Percentiles rank a stretch among this genome's conserved stretches.
phyloP scores from a whole-genome alignment of 1,140 invertebrate species.

The Drosophila kohkoa region DNA sequence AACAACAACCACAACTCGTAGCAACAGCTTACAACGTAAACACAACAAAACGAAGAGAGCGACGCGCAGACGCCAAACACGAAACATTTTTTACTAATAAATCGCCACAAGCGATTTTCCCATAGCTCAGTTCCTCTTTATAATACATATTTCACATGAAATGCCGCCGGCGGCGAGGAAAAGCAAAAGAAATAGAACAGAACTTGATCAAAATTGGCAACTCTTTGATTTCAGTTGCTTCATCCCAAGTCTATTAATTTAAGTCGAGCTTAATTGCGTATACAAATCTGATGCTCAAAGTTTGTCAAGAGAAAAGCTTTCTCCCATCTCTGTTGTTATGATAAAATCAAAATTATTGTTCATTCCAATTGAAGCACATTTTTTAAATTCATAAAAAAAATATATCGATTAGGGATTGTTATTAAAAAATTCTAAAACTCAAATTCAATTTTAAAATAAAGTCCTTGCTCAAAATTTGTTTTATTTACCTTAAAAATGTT shows the following conservation, averaged over 20 bases:
- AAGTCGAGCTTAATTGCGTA: not conserved
- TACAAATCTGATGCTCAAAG: not conserved
- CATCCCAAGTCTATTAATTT: not conserved
- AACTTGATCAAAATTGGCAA: constrained; percentile 11
- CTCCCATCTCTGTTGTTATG: no score
- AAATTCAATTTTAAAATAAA: no score
- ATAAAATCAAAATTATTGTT: no score
- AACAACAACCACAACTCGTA: constrained; percentile 34
- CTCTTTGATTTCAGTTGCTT: constrained; percentile 8
- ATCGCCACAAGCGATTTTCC: constrained; percentile 50
- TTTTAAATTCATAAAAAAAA: no score
- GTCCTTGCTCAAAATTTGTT: no score
- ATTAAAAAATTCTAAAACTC: no score
- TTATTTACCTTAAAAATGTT: no score
- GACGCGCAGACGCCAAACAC: constrained; percentile 54
- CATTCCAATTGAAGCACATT: no score
- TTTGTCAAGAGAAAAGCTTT: not conserved
- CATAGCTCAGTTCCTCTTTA: constrained; percentile 60
- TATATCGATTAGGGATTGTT: no score
- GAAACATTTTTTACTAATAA: constrained; percentile 68
- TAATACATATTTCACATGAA: constrained; percentile 72
- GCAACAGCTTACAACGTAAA: constrained; percentile 78
- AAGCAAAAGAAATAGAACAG: not conserved
- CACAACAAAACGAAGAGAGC: constrained; percentile 62
- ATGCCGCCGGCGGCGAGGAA: constrained; percentile 57